Percentiles rank a stretch among this genome's conserved stretches.
Conservation (phyloP, 2,888 invertebrate species). For the Sminthurinus aureus region DNA sequence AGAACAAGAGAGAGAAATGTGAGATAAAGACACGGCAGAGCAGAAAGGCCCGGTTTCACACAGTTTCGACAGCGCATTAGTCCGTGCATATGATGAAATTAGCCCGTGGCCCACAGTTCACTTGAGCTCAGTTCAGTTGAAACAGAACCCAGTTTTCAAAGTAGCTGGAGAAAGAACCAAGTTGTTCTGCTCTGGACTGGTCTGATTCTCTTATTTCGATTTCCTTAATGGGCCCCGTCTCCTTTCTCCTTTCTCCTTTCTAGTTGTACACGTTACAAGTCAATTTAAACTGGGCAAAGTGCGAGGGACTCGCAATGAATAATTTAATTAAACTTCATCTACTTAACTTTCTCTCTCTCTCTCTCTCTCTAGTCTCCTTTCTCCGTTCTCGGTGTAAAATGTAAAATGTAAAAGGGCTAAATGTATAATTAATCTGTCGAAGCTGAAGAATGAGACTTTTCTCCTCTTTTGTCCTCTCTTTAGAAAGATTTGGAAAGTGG, state of each 20-base stretch:
- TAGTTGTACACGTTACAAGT: background rate
- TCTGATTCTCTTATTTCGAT: background rate
- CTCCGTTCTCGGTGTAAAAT: background rate
- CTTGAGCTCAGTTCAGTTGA: too few relatives aligned
- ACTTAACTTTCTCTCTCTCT: background rate
- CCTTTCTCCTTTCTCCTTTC: too few relatives aligned
- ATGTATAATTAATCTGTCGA: constrained; percentile 26
- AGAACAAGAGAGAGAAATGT: background rate
- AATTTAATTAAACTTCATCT: constrained; percentile 30
- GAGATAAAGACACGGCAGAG: background rate
- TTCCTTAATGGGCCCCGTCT: constrained; percentile 19
- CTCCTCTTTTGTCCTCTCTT: background rate
- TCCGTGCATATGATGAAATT: too few relatives aligned
- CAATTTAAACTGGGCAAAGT: constrained; percentile 8
- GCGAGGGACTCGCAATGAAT: constrained; percentile 4
- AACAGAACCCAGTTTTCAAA: background rate
- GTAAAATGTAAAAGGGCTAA: background rate
- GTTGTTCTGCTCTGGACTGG: background rate
- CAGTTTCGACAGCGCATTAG: too few relatives aligned
- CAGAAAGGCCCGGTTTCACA: too few relatives aligned
- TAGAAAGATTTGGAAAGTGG: background rate
- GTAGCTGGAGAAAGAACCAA: background rate
- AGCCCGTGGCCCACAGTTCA: too few relatives aligned
- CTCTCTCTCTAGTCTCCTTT: background rate
- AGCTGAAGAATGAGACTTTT: background rate